Evolutionary conservation across 1,140 invertebrate species (phyloP), one percentile per base, ranked within the genome.

Genomic region (Halesus radiatus): DNA sequence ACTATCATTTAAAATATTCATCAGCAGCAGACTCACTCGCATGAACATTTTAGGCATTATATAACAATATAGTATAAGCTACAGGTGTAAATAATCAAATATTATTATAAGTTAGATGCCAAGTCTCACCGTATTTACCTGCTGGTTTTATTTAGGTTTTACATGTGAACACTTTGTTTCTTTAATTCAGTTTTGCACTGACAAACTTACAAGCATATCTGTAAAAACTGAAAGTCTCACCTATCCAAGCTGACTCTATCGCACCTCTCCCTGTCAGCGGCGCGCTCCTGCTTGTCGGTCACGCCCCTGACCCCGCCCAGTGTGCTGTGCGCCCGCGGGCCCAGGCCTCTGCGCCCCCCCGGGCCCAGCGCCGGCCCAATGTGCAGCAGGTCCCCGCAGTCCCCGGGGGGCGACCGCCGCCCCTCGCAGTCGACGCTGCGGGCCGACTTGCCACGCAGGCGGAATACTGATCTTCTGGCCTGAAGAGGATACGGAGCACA

Each of bases 391-490:
- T 87, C 84, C 5, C 88, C 85, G 15, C 86, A 86, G 84, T 89
- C 88, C 82, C 88, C 87, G 50, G 80, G 84, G 20, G 85, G 85
- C 20, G 85, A 73, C 15, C 68, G 68, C 3, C 53, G 70, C 18
- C 2, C 13, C 3, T 88, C 88, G 20, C 84, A 85, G 83, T 90
- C 89, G 66, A 89, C 85, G 22, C 88, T 89, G 10, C 88, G 87
- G 54, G 88, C 89, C 16, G 88, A 89, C 75, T 87, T 86, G 32
- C 88, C 88, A 80, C 89, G 86, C 22, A 87, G 81, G 7, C 88
- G 87, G 85, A 89, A 89, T 70, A 85, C 85, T 79, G 85, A 84
- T 83, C 88, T 88, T 82, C 88, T 87, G 83, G 88, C 85, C 89
- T 90, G 62, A 8, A 26, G n/a, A 5, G 15, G 56, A 85, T 53